A percentile compares a stretch with the other conserved stretches of the same genome.
Conservation (phyloP, 2,888 invertebrate genomes). For the Drosophila fungiperda region DNA sequence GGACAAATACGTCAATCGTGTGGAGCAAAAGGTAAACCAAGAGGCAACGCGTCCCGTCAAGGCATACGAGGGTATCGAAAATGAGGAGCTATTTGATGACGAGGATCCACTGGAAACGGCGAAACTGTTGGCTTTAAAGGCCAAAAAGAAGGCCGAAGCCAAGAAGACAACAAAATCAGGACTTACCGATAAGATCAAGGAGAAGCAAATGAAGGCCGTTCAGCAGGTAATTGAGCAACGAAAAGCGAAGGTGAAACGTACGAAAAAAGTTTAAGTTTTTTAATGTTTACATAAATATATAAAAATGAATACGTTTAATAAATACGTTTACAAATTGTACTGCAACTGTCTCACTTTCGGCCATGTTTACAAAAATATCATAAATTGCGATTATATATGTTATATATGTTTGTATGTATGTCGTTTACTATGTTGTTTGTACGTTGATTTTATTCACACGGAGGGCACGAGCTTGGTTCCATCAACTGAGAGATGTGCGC, state of each 20-base stretch:
- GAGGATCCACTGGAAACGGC: conserved; percentile 88
- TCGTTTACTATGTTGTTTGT: conserved; percentile 45
- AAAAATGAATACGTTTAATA: conserved; percentile 56
- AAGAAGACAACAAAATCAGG: conserved; percentile 68
- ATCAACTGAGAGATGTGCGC: conserved; percentile 30
- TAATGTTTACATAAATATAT: conserved; percentile 58
- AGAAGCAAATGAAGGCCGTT: conserved; percentile 80
- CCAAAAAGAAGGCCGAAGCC: conserved; percentile 61
- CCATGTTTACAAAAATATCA: conserved; percentile 11
- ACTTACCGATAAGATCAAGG: conserved; percentile 79
- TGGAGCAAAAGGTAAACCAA: conserved; percentile 92
- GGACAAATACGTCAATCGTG: conserved; percentile 90
- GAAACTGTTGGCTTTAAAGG: conserved; percentile 85
- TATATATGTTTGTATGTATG: conserved; percentile 15
- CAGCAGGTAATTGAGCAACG: conserved; percentile 79
- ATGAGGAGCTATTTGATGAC: conserved; percentile 90
- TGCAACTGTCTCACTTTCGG: conserved; percentile 36
- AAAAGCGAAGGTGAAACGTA: conserved; percentile 71
- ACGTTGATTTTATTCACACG: conserved; percentile 55
- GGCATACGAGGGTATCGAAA: conserved; percentile 90
- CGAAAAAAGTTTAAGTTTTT: conserved; percentile 62
- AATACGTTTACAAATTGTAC: conserved; percentile 49
- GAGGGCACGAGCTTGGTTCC: conserved; percentile 28
- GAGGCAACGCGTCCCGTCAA: conserved; percentile 90
- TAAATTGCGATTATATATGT: conserved; percentile 1